Base-by-base conservation (phyloP, 2,113 vertebrate genomes). In the Haplochromis vanheusdeni region DNA sequence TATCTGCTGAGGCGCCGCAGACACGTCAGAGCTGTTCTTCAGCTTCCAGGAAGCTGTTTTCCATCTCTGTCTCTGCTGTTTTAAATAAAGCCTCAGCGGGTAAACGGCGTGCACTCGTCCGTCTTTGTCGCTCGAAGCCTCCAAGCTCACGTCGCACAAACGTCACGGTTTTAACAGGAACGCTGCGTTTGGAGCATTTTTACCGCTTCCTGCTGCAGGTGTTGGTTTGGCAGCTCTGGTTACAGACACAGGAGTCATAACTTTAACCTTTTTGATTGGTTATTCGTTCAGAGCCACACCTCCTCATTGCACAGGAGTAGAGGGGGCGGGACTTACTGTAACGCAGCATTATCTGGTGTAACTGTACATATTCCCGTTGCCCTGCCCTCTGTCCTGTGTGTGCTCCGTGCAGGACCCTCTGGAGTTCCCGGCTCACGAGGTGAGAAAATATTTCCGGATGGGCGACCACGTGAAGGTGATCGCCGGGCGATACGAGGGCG, bases 401-500 rank as follows among this genome's bases (percentile, higher is more conserved):
- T 19, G 16, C 7, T 21, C 7, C 2, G 1, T 33, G 6, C 70
- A 99, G 98, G 98, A 99, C 51, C 98, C 99, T 85, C 73, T 99
- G 85, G 98, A 99, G 95, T 99, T 99, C 92, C 98, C 98, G 0
- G 98, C 98, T 4, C 98, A 98, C 51, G 98, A 99, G 91, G 86
- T 99, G 86, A 94, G 96, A 5, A 99, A 99, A 1, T 99, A 99
- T n/a, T 99, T 99, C 95, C 94, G 97, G 9, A 99, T 99, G 98
- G 98, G 98, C 0, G 98, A 99, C 93, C 98, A 99, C 2, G 98
- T 99, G 68, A 99, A 99, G 87, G 98, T 99, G 85, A 99, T 99
- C 1, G 98, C 98, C 0, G 98, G 98, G 1, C 96, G 98, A 0
- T 99, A 97, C 2, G 98, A 99, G 82, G 98, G 98, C 0, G 98